Conservation (phyloP, 2,113 vertebrate species). For the Cephalopholis sonnerati region DNA sequence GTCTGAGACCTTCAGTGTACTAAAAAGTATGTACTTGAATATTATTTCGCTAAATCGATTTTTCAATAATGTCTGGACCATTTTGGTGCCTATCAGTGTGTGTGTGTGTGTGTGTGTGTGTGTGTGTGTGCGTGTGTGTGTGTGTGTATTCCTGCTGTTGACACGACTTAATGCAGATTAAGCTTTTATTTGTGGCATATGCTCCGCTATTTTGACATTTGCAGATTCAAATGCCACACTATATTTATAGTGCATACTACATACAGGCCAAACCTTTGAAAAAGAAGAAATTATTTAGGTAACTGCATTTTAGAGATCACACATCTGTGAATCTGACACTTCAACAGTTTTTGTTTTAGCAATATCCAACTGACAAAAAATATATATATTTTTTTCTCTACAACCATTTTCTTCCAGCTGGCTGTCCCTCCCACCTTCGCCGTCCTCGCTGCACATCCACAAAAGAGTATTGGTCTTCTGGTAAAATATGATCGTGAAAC, state of each 20-base stretch:
- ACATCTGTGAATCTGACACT: background rate
- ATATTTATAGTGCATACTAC: background rate
- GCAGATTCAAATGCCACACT: background rate
- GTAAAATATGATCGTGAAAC: slow-evolving; percentile 77
- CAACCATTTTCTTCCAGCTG: slow-evolving; percentile 12
- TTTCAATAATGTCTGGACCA: background rate
- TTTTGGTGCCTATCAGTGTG: too few relatives aligned
- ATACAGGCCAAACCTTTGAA: background rate
- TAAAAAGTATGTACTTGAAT: background rate
- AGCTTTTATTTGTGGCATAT: background rate
- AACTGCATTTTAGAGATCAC: background rate
- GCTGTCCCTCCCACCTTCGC: slow-evolving; percentile 39
- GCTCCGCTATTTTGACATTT: background rate
- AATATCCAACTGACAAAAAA: slow-evolving; percentile 18
- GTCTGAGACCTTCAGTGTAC: background rate
- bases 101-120: too few relatives aligned
- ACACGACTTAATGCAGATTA: too few relatives aligned
- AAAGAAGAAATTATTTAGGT: background rate
- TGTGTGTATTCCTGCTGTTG: background rate
- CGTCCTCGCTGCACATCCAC: slow-evolving; percentile 53
- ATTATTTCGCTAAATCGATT: background rate
- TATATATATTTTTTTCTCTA: background rate
- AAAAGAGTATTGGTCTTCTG: slow-evolving; percentile 60
- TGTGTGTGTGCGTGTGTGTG: too few relatives aligned
- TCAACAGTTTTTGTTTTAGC: background rate